Percentiles rank a stretch among this genome's conserved stretches.
phyloP scores from a whole-genome alignment of 2,113 vertebrate genomes.

The Ariopsis seemanni region DNA sequence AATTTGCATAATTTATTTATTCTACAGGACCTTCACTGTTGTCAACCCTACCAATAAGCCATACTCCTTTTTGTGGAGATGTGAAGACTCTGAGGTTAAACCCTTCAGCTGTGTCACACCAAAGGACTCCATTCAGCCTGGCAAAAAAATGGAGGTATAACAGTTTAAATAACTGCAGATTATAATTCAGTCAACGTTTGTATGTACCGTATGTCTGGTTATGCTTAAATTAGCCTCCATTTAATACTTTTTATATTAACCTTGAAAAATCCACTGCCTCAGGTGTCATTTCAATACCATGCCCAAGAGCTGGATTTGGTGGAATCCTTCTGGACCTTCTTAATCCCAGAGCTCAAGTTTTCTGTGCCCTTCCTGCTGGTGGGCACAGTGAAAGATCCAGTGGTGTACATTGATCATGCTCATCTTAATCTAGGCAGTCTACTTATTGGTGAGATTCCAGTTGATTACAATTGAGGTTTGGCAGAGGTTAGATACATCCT shows the following conservation, averaged over 20 bases:
- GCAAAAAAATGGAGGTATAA: conserved; percentile 80
- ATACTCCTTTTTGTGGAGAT: conserved; percentile 83
- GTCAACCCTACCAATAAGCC: conserved; percentile 80
- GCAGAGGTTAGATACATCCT: background rate
- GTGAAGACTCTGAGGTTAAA: conserved; percentile 68
- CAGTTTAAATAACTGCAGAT: background rate
- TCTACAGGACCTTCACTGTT: conserved; percentile 77
- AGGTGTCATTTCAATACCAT: conserved; percentile 83
- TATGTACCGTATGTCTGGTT: background rate
- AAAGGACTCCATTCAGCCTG: conserved; percentile 73
- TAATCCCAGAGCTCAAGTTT: conserved; percentile 74
- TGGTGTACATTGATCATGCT: conserved; percentile 76
- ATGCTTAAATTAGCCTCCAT: background rate
- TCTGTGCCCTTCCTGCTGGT: conserved; percentile 83
- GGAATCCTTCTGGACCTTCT: conserved; percentile 87
- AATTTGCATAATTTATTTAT: background rate
- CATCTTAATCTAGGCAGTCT: conserved; percentile 79
- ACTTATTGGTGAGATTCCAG: conserved; percentile 75
- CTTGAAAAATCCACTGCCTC: background rate
- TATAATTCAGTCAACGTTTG: background rate
- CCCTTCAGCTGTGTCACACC: conserved; percentile 80
- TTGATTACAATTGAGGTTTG: background rate
- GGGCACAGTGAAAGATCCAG: conserved; percentile 76
- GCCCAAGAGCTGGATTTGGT: conserved; percentile 72
- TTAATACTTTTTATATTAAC: conserved; percentile 3